phyloP scores from a whole-genome alignment of 1,140 invertebrate genomes.

The Drosophila ogumai region DNA sequence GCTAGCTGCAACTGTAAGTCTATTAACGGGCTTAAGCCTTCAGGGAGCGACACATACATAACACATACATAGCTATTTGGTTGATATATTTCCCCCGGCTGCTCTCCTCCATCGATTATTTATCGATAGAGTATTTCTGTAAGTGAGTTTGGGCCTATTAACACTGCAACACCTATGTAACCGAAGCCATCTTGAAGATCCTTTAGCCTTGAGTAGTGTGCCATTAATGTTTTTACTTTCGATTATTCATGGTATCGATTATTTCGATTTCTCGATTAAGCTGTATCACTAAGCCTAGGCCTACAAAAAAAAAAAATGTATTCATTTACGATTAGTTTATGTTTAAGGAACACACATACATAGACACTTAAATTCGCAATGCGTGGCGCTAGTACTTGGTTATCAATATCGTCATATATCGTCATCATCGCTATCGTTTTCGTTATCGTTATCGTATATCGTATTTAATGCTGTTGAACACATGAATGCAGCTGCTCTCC shows the following conservation, averaged over 20 bases:
- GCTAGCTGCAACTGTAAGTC: background rate
- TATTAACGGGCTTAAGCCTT: background rate
- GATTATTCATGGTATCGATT: background rate
- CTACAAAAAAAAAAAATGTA: conserved; percentile 37
- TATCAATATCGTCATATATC: conserved; percentile 12
- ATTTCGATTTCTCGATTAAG: conserved; percentile 15
- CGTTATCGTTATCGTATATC: conserved; percentile 3
- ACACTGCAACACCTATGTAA: conserved; percentile 2
- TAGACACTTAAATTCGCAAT: conserved; percentile 39
- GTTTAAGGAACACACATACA: conserved; percentile 41
- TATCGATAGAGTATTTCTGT: background rate
- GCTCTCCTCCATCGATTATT: background rate
- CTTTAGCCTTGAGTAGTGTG: conserved; percentile 2
- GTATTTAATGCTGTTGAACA: conserved; percentile 25
- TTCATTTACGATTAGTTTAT: conserved; percentile 12
- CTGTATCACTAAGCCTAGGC: conserved; percentile 13
- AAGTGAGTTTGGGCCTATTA: too few relatives aligned
- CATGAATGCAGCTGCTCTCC: conserved; percentile 6
- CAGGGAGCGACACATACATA: background rate
- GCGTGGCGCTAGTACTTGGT: conserved; percentile 25
- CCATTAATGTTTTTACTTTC: background rate
- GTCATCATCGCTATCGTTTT: background rate
- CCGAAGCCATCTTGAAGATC: conserved; percentile 17
- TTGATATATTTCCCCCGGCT: background rate
- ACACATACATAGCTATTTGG: background rate